Percentiles rank a stretch among this genome's conserved stretches.
Evolutionary conservation across 1,140 invertebrate genomes (phyloP).

Genomic region (Drosophila bifasciata): DNA sequence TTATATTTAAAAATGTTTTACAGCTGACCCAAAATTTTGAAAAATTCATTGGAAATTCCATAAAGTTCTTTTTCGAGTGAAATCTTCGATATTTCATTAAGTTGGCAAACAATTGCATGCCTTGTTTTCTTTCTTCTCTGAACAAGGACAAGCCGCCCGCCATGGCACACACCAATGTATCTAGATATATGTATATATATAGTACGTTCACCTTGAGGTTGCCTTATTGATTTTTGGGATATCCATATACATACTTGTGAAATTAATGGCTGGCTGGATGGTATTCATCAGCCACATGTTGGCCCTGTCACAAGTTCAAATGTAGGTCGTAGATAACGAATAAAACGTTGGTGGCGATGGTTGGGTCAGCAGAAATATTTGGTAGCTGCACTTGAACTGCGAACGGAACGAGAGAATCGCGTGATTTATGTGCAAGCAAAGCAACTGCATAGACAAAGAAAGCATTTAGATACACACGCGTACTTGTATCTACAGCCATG

Average conservation of each 20-base stretch:
- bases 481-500: conserved; percentile 11
- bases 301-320: conserved; percentile 70
- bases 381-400: conserved; percentile 61
- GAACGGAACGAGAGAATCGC: conserved; percentile 45
- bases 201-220: conserved; percentile 54
- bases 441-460: conserved; percentile 31
- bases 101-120: conserved; percentile 2
- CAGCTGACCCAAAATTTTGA: conserved; percentile 12
- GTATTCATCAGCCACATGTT: conserved; percentile 46
- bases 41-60: neutral
- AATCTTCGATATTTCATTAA: conserved; percentile 20
- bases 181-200: conserved; percentile 28
- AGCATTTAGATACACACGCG: conserved; percentile 22
- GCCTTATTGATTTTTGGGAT: conserved; percentile 61
- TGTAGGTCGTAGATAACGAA: conserved; percentile 63
- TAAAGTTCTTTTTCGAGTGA: neutral
- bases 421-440: conserved; percentile 65
- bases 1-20: neutral
- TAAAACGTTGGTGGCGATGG: conserved; percentile 15
- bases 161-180: conserved; percentile 8
- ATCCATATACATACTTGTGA: neutral
- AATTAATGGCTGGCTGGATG: neutral
- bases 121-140: conserved; percentile 6
- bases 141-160: conserved; percentile 20
- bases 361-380: conserved; percentile 63